These are phyloP conservation scores for Gadus chalcogrammus DNA, from an alignment of 2,113 vertebrate genomes.

Conservation along the genomic window DNA sequence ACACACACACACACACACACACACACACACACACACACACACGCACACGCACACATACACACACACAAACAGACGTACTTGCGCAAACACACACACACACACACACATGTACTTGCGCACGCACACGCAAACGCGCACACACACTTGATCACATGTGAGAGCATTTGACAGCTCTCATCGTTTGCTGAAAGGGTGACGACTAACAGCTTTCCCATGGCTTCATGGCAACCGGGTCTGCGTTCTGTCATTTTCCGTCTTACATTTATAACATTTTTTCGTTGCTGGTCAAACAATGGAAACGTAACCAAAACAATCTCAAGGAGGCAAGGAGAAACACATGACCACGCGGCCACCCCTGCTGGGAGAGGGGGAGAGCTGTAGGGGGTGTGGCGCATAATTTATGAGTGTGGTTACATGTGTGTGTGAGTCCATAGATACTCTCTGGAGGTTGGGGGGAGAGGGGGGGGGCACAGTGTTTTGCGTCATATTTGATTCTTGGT, in stretches of 20 bases:
- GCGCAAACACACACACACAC: not conserved
- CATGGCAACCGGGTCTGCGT: not conserved
- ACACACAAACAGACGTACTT: constrained; percentile 1
- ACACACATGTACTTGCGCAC: not conserved
- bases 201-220: not conserved
- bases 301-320: no score
- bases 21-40: not conserved
- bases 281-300: no score
- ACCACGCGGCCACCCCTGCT: no score
- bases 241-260: not conserved
- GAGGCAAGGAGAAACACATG: no score
- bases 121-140: not conserved
- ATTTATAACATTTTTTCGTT: no score
- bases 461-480: not conserved
- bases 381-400: constrained; percentile 1
- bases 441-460: not conserved
- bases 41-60: not conserved
- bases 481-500: no score
- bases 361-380: not conserved
- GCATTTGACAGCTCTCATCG: not conserved
- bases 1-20: constrained; percentile 1
- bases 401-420: not conserved
- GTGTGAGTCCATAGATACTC: not conserved
- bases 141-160: not conserved
- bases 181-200: not conserved